Evolutionary conservation across 2,113 vertebrate species (phyloP).

Genomic region (Leucopternis melanops): DNA sequence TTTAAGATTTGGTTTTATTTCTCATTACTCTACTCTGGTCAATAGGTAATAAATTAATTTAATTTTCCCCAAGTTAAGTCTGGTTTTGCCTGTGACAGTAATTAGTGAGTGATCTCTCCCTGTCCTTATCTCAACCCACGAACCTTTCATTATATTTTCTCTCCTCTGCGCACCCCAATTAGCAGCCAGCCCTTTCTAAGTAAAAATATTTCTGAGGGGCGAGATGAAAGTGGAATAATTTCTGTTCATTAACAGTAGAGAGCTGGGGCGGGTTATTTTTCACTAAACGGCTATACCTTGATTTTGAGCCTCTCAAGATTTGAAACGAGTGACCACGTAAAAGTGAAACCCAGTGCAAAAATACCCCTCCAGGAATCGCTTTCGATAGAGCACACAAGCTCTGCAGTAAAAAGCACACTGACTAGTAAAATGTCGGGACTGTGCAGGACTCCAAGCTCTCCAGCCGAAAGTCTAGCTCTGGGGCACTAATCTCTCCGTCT

Average conservation of each 20-base stretch:
- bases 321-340: not conserved
- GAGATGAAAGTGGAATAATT: conserved; percentile 74
- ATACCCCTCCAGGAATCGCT: not conserved
- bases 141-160: too few species aligned
- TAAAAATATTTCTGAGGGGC: conserved; percentile 65
- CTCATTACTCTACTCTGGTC: too few species aligned
- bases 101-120: too few species aligned
- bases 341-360: conserved; percentile 25
- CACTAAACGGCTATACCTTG: not conserved
- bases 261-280: not conserved
- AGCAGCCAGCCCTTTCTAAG: conserved; percentile 64
- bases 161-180: conserved; percentile 69
- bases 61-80: too few species aligned
- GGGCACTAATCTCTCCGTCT: not conserved
- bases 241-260: conserved; percentile 68
- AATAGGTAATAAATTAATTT: too few species aligned
- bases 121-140: too few species aligned
- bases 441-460: not conserved
- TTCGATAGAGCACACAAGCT: not conserved
- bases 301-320: not conserved
- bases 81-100: too few species aligned
- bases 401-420: not conserved
- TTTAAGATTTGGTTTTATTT: too few species aligned
- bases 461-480: conserved; percentile 3
- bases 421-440: conserved; percentile 7